phyloP scores from a whole-genome alignment of 2,113 vertebrate genomes.

The Zosterops lateralis region DNA sequence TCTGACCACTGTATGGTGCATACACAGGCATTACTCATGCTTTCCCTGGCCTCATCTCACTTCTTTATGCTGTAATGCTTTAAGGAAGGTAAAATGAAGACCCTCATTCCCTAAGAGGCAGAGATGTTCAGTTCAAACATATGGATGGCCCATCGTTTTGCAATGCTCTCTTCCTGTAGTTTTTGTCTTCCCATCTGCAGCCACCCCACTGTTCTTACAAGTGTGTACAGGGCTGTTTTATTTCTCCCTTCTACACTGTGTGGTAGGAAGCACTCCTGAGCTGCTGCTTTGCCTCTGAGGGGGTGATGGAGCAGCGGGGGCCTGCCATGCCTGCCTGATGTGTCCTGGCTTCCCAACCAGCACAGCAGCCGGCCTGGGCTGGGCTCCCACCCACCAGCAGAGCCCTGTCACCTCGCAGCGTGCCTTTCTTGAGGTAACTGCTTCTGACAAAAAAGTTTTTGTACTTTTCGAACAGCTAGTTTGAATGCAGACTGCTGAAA shows the following conservation, averaged over 20 bases:
- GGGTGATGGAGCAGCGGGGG: fast-evolving
- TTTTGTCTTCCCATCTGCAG: background rate
- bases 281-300: background rate
- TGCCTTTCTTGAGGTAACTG: background rate
- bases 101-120: background rate
- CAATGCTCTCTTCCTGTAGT: background rate
- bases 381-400: background rate
- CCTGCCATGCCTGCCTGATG: background rate
- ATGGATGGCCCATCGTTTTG: background rate
- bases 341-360: background rate
- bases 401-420: background rate
- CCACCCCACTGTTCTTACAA: background rate
- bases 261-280: background rate
- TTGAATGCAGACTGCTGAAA: background rate
- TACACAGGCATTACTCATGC: background rate
- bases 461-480: background rate
- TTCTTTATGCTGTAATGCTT: background rate
- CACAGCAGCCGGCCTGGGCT: fast-evolving
- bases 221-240: background rate
- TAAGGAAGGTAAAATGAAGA: background rate
- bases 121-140: background rate
- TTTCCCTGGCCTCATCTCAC: background rate
- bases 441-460: background rate
- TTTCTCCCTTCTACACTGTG: background rate
- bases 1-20: background rate